A percentile compares a stretch with the other conserved stretches of the same genome.
These are phyloP conservation scores for Aphelocoma californica DNA, from an alignment of 2,797 vertebrate genomes.

Conservation along the genomic window DNA sequence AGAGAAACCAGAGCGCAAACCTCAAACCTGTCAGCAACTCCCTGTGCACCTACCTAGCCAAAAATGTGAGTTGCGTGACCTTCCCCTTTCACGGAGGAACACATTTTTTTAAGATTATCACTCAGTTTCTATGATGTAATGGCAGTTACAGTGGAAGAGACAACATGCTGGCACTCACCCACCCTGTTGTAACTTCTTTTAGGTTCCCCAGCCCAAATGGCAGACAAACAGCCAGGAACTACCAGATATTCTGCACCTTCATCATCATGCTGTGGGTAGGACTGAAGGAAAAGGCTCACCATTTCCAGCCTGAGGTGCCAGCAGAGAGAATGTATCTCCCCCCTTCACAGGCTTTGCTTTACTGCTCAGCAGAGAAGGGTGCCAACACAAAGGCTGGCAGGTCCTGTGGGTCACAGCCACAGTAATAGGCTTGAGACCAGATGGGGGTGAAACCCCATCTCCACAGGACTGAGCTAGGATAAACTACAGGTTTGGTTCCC, in stretches of 20 bases:
- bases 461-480: not conserved
- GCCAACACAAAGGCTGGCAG: not conserved
- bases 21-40: not conserved
- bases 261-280: not conserved
- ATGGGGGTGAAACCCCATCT: not conserved
- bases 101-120: not conserved
- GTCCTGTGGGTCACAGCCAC: not conserved
- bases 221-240: not conserved
- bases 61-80: not conserved
- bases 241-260: not conserved
- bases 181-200: not conserved
- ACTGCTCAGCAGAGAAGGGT: not conserved
- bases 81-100: not conserved
- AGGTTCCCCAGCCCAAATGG: not conserved
- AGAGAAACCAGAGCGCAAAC: not conserved
- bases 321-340: not conserved
- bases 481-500: not conserved
- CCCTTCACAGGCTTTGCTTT: not conserved
- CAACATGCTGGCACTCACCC: accelerated
- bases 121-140: not conserved
- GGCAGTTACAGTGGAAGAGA: not conserved
- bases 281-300: not conserved
- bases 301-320: not conserved
- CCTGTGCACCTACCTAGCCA: not conserved
- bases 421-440: not conserved